Evolutionary conservation across 1,140 invertebrate genomes (phyloP).

Genomic region (Pseudomyrmex dendroicus): DNA sequence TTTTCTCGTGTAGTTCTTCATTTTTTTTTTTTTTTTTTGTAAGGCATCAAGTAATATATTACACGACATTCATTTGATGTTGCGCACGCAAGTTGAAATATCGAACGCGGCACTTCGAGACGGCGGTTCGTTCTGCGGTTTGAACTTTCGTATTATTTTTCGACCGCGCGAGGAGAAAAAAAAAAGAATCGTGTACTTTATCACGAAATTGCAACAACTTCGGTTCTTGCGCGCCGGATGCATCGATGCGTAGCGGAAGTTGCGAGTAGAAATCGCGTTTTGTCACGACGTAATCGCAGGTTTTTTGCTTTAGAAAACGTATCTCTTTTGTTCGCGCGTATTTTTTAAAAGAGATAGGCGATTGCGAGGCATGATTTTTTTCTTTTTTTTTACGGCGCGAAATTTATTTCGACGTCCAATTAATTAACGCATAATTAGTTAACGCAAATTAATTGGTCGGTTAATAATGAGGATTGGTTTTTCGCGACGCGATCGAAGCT

Average conservation of each 20-base stretch:
- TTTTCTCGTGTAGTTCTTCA: neutral
- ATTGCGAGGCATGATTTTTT: neutral
- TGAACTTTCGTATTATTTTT: slow-evolving; percentile 45
- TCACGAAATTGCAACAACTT: slow-evolving; percentile 1
- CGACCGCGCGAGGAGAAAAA: neutral
- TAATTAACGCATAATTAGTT: no score
- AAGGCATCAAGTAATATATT: neutral
- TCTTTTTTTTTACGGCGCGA: neutral
- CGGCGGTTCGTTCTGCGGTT: neutral
- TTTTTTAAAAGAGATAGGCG: neutral
- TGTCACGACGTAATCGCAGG: neutral
- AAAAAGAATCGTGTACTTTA: neutral
- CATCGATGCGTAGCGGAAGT: slow-evolving; percentile 40
- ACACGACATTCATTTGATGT: neutral
- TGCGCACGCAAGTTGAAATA: slow-evolving; percentile 1
- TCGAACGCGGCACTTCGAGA: neutral
- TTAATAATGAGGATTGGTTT: no score
- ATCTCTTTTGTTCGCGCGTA: neutral
- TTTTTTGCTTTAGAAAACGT: neutral
- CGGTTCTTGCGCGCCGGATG: slow-evolving; percentile 3
- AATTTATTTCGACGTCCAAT: no score
- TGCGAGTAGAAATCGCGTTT: slow-evolving; percentile 1
- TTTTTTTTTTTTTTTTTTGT: slow-evolving; percentile 32
- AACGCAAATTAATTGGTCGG: no score
- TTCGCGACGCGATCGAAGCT: no score